These are phyloP conservation scores for Grallaria varia DNA, from an alignment of 2,113 vertebrate species.

Conservation along the genomic window DNA sequence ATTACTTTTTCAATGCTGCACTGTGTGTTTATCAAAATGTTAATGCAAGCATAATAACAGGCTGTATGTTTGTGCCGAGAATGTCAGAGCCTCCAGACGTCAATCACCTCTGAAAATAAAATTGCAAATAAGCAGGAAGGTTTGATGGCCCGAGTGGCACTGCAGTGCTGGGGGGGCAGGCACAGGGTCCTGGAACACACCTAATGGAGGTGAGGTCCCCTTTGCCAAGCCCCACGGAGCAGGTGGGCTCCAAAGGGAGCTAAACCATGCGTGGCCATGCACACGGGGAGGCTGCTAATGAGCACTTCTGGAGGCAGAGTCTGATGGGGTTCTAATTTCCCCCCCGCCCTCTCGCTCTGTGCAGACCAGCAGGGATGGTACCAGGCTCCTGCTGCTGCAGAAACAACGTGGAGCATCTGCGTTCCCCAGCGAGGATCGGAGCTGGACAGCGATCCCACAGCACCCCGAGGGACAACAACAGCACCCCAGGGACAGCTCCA, in stretches of 20 bases:
- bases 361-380: fast-evolving
- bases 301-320: neutral
- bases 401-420: neutral
- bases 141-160: conserved; percentile 78
- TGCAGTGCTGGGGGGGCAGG: conserved; percentile 35
- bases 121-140: conserved; percentile 86
- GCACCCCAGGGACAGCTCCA: neutral
- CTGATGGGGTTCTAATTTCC: conserved; percentile 5
- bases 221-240: too few species aligned
- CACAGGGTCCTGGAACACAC: conserved; percentile 65
- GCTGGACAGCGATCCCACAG: neutral
- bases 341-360: fast-evolving
- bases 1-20: conserved; percentile 92
- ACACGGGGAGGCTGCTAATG: neutral
- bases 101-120: conserved; percentile 93
- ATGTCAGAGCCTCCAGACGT: conserved; percentile 90
- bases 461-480: neutral
- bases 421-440: fast-evolving
- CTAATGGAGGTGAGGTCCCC: too few species aligned
- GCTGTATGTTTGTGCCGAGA: conserved; percentile 83
- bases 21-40: conserved; percentile 99
- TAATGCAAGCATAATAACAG: conserved; percentile 99
- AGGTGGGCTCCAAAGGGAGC: neutral
- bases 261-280: neutral
- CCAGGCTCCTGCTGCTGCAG: neutral